Evolutionary conservation across 2,888 invertebrate species (phyloP), one percentile per base, ranked within the genome.

Genomic region (Platynereis dumerilii): DNA sequence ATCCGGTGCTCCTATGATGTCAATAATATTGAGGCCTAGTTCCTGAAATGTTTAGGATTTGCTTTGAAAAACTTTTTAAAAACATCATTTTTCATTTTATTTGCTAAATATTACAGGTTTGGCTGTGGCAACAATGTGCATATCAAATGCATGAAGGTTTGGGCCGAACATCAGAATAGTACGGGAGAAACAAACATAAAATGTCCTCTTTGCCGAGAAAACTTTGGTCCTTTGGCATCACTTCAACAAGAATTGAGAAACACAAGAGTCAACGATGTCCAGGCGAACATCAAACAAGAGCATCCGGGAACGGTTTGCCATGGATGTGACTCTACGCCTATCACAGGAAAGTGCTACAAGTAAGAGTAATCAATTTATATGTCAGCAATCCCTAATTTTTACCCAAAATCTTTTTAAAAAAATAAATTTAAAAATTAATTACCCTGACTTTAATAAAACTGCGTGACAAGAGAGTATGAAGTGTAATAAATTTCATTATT

Each of bases 111-210:
- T 34, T 20, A 5, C 68, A 82, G 84, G 59, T 81, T 78, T 75
- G 79, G 82, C 1, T 84, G 84, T 75, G 84, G 84, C 3, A 84
- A 84, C 75, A 84, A 77, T 65, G 78, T 84, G 5, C 84, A 84
- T 72, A 82, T 84, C 29, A 83, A 84, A 62, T 84, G 84, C 73
- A 84, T 84, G 84, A 80, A 80, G 67, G 76, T 84, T 5, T 84
- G 83, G 81, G 82, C 84, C 0, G 82, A 83, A 54, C 84, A 84
- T 67, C 83, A 84, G 70, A 76, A 76, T 56, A 71, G 77, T 10
- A 71, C 75, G 26, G 78, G 78, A 2, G 78, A 81, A 54, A 72
- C 73, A 3, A 69, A 61, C 48, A 77, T 84, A 39, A 80, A 80
- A 58, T 84, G 84, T 70, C 84, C 84, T 10, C 76, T 84, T 62